Evolutionary conservation across 2,113 vertebrate genomes (phyloP), one percentile per base, ranked within the genome.

Genomic region (Tragelaphus strepsiceros): DNA sequence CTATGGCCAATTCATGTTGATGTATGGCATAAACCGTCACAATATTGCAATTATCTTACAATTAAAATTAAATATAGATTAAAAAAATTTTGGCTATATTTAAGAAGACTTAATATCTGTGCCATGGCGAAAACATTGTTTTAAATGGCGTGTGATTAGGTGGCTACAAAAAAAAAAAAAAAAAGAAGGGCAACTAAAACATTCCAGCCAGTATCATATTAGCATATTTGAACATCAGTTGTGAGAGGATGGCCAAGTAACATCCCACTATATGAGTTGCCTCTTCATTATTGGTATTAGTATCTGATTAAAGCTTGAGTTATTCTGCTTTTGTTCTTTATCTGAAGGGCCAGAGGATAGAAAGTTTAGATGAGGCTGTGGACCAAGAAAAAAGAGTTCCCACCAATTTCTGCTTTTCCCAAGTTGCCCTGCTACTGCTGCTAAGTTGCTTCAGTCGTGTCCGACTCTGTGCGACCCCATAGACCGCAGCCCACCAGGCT

Each of bases 321-420:
- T 84, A 83, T n/a, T 93, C 14, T 88, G 39, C 9, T 19, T 92
- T 91, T 96, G 16, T n/a, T 90, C 28, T 96, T 96, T 74, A 80
- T 43, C 46, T 84, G n/a, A 62, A 61, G n/a, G 26, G 0, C 82
- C 53, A 88, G 17, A 92, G 15, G 43, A 4, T 5, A 93, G 39
- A 54, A 54, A 51, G 6, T 92, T 58, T 84, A 74, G 28, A 85
- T 74, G 16, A 95, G 82, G 19, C 13, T 85, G 5, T 84, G 46
- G 4, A 54, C 46, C 43, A 94, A 46, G 88, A 89, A 91, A 43
- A 53, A 22, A 71, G 1, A 77, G 30, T 93, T 87, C 28, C 13
- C 22, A 85, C 24, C 58, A 71, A 88, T 80, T 97, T 96, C 28
- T 87, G 51, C 7, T 90, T 90, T 28, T 94, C 46, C 35, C 9